Evolutionary conservation across 2,113 vertebrate species (phyloP), one percentile per base, ranked within the genome.

Genomic region (Tachycineta bicolor): DNA sequence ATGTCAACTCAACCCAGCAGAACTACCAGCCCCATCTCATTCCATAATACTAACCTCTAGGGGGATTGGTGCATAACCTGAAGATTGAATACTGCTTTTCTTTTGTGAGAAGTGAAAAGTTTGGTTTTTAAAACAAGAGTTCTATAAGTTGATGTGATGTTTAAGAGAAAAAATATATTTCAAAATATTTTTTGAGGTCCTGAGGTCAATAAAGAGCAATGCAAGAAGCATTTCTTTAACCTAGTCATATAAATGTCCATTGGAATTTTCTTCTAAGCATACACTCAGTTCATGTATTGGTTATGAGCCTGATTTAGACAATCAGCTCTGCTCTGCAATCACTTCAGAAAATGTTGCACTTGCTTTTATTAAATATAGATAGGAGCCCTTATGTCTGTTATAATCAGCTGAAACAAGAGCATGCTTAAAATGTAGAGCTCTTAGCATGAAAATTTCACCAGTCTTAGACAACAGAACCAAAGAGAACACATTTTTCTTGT

Each of bases 391-490:
- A 89, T 92, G 97, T 97, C 95, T 94, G 82, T 90, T 97, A 93
- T 77, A 94, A 96, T 97, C 97, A 97, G 73, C 73, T 73, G 76
- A 90, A 97, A 97, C 91, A 96, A 93, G 90, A 87, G 69, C 71
- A 81, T 50, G 56, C 73, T 83, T 96, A 86, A 94, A 96, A 83
- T 44, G 50, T 70, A 84, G 65, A 47, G 92, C 96, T 97, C 82
- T 97, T 96, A 96, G 92, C 95, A 97, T 97, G 96, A 97, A 97
- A 97, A 95, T 97, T 97, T 97, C 95, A 97, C 97, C 79, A 97
- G 80, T 84, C 79, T 89, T 87, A 83, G 87, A 81, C 34, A 37
- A 92, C 31, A 78, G 52, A 81, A 79, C 12, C 1, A 2, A 81
- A 41, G 59, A 76, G 49, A 94, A 94, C 64, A 92, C 67, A 73